Evolutionary conservation across 1,140 invertebrate genomes (phyloP).

Genomic region (Drosophila ambigua): DNA sequence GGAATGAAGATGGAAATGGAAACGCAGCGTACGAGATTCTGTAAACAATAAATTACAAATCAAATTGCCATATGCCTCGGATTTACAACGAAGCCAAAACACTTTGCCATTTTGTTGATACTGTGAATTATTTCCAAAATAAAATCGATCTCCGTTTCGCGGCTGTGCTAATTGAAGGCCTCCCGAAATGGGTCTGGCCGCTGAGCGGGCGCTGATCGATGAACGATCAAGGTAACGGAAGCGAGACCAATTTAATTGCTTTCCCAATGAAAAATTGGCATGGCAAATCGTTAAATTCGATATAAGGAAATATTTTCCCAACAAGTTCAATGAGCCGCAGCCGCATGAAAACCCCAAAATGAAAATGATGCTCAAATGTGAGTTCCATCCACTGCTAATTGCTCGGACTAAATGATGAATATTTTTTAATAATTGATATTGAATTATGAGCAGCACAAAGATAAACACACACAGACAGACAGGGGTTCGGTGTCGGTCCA

Average conservation of each 20-base stretch:
- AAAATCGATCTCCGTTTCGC: slow-evolving; percentile 53
- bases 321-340: slow-evolving; percentile 55
- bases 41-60: slow-evolving; percentile 64
- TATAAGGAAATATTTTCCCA: slow-evolving; percentile 21
- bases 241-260: slow-evolving; percentile 69
- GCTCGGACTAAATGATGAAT: slow-evolving; percentile 54
- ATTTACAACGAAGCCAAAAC: slow-evolving; percentile 60
- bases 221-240: slow-evolving; percentile 76
- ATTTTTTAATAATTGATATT: slow-evolving; percentile 59
- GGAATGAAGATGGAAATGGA: slow-evolving; percentile 37
- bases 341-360: slow-evolving; percentile 43
- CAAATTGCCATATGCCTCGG: slow-evolving; percentile 58
- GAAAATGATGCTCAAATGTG: slow-evolving; percentile 57
- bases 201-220: slow-evolving; percentile 48
- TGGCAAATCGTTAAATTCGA: slow-evolving; percentile 44
- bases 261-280: slow-evolving; percentile 49
- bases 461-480: slow-evolving; percentile 24
- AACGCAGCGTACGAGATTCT: slow-evolving; percentile 24
- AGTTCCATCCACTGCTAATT: slow-evolving; percentile 61
- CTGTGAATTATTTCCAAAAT: slow-evolving; percentile 68
- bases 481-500: not conserved
- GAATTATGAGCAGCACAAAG: slow-evolving; percentile 26
- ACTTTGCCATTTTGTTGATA: slow-evolving; percentile 39
- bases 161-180: slow-evolving; percentile 65
- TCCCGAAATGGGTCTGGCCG: slow-evolving; percentile 23